Percentiles rank a stretch among this genome's conserved stretches.
Evolutionary conservation across 1,140 invertebrate genomes (phyloP).

Genomic region (Dendrolimus kikuchii): DNA sequence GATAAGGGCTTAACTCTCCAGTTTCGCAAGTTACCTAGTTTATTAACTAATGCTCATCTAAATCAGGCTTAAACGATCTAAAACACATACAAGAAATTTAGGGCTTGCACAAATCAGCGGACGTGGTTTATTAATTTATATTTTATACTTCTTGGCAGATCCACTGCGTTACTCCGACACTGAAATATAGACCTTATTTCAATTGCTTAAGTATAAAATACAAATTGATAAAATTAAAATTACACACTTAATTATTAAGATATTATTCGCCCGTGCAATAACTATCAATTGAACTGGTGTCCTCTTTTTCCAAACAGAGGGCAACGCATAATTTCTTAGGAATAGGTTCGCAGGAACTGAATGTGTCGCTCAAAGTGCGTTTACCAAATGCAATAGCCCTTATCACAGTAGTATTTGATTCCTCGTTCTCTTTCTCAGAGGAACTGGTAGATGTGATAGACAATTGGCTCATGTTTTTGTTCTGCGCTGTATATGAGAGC

Average conservation of each 20-base stretch:
- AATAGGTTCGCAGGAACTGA: constrained; percentile 41
- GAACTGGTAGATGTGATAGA: constrained; percentile 24
- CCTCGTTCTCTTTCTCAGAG: constrained; percentile 38
- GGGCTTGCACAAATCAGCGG: too few relatives aligned
- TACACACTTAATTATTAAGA: neutral
- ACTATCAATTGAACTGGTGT: constrained; percentile 43
- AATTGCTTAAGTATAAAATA: too few relatives aligned
- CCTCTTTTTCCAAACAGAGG: constrained; percentile 21
- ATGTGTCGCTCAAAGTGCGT: constrained; percentile 39
- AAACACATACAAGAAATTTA: too few relatives aligned
- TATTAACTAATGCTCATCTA: too few relatives aligned
- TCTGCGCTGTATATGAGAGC: constrained; percentile 23
- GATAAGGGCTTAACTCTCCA: too few relatives aligned
- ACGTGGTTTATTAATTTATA: too few relatives aligned
- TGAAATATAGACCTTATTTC: too few relatives aligned
- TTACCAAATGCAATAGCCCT: constrained; percentile 35
- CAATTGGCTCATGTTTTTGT: constrained; percentile 18
- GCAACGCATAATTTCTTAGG: constrained; percentile 42
- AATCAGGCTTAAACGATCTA: too few relatives aligned
- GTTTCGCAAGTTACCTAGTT: too few relatives aligned
- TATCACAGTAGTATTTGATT: constrained; percentile 26
- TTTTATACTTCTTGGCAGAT: too few relatives aligned
- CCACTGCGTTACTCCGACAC: too few relatives aligned
- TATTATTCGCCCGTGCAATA: constrained; percentile 32
- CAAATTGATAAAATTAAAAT: too few relatives aligned